These are phyloP conservation scores for Nibea coibor DNA, from an alignment of 2,113 vertebrate species.

Conservation along the genomic window DNA sequence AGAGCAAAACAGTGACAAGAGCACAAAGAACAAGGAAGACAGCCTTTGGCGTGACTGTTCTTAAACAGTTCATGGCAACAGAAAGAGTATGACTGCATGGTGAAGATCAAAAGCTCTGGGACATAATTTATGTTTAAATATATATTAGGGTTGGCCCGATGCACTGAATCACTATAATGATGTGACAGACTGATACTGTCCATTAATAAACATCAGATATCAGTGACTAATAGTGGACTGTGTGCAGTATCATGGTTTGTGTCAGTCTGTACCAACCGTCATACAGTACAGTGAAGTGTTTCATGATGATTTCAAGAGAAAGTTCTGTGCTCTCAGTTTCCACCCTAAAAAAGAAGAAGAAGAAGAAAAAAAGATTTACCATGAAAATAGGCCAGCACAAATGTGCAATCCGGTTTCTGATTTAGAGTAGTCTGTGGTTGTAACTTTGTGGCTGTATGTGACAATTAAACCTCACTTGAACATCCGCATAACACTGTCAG, in stretches of 20 bases:
- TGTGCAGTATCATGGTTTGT: not conserved
- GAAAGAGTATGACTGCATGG: not conserved
- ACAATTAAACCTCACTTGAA: not conserved
- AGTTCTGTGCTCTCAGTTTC: not conserved
- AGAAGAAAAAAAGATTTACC: not conserved
- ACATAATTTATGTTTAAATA: not conserved
- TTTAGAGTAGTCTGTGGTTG: too few species aligned
- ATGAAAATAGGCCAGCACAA: not conserved
- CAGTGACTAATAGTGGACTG: not conserved
- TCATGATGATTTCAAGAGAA: not conserved
- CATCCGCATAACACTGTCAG: not conserved
- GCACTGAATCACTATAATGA: not conserved
- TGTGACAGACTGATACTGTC: not conserved
- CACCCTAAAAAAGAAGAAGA: not conserved
- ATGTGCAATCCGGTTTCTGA: not conserved
- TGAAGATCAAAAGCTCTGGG: not conserved
- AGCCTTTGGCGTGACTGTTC: not conserved
- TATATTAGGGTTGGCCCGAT: not conserved
- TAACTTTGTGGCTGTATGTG: too few species aligned
- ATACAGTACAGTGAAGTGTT: not conserved
- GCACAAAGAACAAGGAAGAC: constrained; percentile 19
- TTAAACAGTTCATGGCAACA: not conserved
- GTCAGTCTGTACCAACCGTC: not conserved
- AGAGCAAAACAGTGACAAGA: constrained; percentile 33
- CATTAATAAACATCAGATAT: not conserved